Base-by-base conservation (phyloP, 2,113 vertebrate species). In the Lates calcarifer region DNA sequence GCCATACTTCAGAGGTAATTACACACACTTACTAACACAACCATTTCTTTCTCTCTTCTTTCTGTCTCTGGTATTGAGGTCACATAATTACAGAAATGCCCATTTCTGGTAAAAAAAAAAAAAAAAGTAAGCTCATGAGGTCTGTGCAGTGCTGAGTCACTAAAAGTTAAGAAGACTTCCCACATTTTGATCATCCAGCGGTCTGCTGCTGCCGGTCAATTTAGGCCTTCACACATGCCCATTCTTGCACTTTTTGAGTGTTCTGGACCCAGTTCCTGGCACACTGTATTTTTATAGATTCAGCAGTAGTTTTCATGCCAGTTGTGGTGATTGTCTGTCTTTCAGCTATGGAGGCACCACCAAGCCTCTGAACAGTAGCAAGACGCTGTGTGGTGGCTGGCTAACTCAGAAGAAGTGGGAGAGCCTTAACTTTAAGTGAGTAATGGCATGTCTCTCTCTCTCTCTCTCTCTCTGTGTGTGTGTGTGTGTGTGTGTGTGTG, bases 351-450 rank as follows among this genome's bases (percentile, higher is more conserved):
- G 81, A 49, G 70, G 84, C 75, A 84, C 74, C 81, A 86, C 71
- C 77, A 93, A 88, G 87, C 28, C 77, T 86, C 81, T 63, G 24
- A 79, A 77, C 71, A 81, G 83, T 51, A 90, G 83, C 85, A 92
- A 89, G 77, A 79, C 81, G 6, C 33, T 80, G n/a, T 95, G 95
- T 73, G 83, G 87, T 33, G 83, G 83, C 56, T 90, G 84, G 83
- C 47, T 83, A 47, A 87, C 81, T 29, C 82, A 91, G 71, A 93
- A 91, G 77, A 95, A 94, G 79, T 94, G 94, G 94, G 91, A 94
- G 77, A 90, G 84, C 74, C 93, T 95, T 35, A 80, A 94, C 76
- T 89, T 94, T 20, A 95, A 94, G 95, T 95, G 87, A 91, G 95
- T 94, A 79, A 90, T 83, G 51, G 77, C 76, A 62, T 60, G 15